Percentiles rank a stretch among this genome's conserved stretches.
phyloP scores from a whole-genome alignment of 2,888 invertebrate species.

The Papilio protenor region DNA sequence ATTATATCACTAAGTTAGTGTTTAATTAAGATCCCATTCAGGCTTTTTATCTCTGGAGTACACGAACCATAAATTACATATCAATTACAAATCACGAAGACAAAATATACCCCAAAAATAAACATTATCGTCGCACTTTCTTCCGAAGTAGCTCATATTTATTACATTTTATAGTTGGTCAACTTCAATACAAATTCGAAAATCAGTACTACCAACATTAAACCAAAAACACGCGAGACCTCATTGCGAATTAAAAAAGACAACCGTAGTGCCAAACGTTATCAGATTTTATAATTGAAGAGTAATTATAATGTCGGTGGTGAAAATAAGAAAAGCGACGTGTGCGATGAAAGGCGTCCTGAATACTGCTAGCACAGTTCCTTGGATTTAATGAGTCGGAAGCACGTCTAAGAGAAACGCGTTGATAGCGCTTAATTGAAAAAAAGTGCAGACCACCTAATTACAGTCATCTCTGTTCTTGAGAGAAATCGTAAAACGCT shows the following conservation, averaged over 20 bases:
- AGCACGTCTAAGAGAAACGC: conserved; percentile 39
- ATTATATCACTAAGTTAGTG: background rate
- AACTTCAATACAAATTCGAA: conserved; percentile 16
- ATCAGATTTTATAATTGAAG: conserved; percentile 29
- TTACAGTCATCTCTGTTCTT: conserved; percentile 29
- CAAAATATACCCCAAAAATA: background rate
- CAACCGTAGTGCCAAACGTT: conserved; percentile 14
- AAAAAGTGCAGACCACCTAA: conserved; percentile 30
- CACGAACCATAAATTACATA: background rate
- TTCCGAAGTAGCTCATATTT: background rate
- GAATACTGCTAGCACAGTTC: conserved; percentile 29
- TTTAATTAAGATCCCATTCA: background rate
- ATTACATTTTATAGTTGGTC: background rate
- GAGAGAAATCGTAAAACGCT: conserved; percentile 4
- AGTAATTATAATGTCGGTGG: conserved; percentile 34
- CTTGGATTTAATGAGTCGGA: conserved; percentile 40
- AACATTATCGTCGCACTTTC: conserved; percentile 2
- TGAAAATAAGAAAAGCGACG: conserved; percentile 37
- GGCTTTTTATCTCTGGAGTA: background rate
- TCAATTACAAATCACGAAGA: background rate
- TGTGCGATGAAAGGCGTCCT: conserved; percentile 39
- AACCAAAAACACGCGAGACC: background rate
- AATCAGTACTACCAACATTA: background rate
- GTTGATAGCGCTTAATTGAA: conserved; percentile 27
- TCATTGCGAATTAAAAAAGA: conserved; percentile 10